Evolutionary conservation across 2,888 invertebrate genomes (phyloP).

Genomic region (Callyntrura sp.): DNA sequence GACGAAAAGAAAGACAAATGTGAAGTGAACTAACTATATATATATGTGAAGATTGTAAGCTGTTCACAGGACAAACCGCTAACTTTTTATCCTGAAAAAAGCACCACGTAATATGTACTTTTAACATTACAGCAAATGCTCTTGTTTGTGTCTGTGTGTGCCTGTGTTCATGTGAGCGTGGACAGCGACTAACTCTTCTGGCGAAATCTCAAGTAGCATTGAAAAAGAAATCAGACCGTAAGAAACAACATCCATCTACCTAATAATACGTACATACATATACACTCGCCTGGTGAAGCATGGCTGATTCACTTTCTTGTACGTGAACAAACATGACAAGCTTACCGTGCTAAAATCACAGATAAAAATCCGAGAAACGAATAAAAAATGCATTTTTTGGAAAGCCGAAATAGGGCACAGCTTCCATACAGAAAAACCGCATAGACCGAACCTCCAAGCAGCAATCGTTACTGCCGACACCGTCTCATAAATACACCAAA

Average conservation of each 20-base stretch:
- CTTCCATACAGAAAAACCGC: not conserved
- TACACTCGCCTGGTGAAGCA: constrained; percentile 25
- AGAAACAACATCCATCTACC: too few species aligned
- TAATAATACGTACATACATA: too few species aligned
- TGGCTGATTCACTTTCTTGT: not conserved
- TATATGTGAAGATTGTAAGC: too few species aligned
- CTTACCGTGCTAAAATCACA: not conserved
- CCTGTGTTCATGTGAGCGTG: not conserved
- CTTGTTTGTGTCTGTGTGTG: not conserved
- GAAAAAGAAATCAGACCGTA: too few species aligned
- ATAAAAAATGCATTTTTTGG: constrained; percentile 15
- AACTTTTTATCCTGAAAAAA: too few species aligned
- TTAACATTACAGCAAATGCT: not conserved
- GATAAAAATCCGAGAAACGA: constrained; percentile 32
- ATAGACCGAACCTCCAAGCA: not conserved
- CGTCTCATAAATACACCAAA: too few species aligned
- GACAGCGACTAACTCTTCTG: constrained; percentile 36
- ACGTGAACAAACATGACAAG: not conserved
- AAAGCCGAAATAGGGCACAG: constrained; percentile 46
- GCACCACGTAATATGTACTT: too few species aligned
- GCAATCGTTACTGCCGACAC: constrained; percentile 17
- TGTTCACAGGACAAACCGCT: too few species aligned
- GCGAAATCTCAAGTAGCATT: constrained; percentile 60
- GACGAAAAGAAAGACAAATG: too few species aligned
- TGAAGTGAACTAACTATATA: too few species aligned